Evolutionary conservation across 2,797 vertebrate species (phyloP).

Genomic region (Rhynchotus rufescens): DNA sequence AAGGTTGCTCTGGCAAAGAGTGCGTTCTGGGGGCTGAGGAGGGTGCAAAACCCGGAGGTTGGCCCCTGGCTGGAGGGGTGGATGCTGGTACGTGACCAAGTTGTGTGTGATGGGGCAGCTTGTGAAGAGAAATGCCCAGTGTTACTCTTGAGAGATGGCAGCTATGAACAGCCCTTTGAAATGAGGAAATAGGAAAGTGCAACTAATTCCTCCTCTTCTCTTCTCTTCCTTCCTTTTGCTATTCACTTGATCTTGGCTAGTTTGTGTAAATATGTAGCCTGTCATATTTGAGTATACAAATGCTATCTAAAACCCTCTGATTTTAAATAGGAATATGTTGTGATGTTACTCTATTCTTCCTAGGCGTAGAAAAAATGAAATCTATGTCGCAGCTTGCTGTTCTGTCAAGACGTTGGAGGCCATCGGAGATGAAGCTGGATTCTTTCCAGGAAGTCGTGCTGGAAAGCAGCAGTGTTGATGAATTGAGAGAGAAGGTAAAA

Average conservation of each 20-base stretch:
- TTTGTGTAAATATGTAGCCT: neutral
- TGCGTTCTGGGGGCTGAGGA: neutral
- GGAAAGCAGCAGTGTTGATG: conserved; percentile 96
- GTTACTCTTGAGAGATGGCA: neutral
- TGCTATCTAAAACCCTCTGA: neutral
- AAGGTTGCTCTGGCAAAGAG: neutral
- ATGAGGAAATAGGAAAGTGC: neutral
- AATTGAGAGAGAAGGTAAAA: conserved; percentile 93
- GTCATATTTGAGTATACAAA: neutral
- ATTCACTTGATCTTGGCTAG: neutral
- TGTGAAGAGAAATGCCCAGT: neutral
- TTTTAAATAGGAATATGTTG: neutral
- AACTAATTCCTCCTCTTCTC: neutral
- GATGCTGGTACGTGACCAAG: neutral
- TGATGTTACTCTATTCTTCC: neutral
- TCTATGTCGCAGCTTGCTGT: conserved; percentile 98
- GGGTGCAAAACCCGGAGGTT: neutral
- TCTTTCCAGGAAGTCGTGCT: conserved; percentile 95
- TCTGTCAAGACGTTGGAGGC: conserved; percentile 91
- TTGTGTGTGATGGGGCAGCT: neutral
- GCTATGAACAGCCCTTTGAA: neutral
- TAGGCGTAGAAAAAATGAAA: conserved; percentile 97
- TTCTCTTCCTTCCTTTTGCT: fast-evolving
- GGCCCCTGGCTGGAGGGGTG: neutral
- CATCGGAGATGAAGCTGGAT: conserved; percentile 92